Percentiles rank a stretch among this genome's conserved stretches.
Evolutionary conservation across 2,888 invertebrate species (phyloP).

Genomic region (Xanthorhoe spadicearia): DNA sequence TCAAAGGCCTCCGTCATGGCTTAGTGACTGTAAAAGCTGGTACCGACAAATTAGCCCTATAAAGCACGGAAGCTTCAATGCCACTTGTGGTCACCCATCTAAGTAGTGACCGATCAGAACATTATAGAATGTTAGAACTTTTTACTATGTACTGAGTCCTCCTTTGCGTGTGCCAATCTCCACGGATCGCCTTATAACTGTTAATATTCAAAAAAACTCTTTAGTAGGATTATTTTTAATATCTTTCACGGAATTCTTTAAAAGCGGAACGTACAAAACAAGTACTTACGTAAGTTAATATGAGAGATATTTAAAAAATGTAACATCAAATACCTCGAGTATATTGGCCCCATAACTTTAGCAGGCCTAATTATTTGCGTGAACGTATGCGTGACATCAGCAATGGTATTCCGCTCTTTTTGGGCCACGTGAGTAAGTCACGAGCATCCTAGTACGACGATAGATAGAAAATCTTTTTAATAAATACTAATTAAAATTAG

Average conservation of each 20-base stretch:
- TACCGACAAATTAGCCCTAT: too few species aligned
- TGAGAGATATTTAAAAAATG: neutral
- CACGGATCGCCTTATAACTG: too few species aligned
- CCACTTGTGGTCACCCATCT: too few species aligned
- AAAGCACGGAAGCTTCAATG: too few species aligned
- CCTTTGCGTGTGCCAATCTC: too few species aligned
- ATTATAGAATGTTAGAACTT: too few species aligned
- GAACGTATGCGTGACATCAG: slow-evolving; percentile 12
- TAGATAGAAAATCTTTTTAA: too few species aligned
- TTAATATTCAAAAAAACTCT: neutral
- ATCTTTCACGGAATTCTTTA: neutral
- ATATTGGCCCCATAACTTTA: slow-evolving; percentile 7
- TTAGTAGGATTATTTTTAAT: neutral
- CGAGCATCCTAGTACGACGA: neutral
- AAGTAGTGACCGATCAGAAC: too few species aligned
- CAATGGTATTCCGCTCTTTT: neutral
- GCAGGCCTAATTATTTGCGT: slow-evolving; percentile 4
- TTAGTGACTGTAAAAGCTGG: too few species aligned
- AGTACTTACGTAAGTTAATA: neutral
- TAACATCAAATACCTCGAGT: neutral
- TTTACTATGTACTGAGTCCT: too few species aligned
- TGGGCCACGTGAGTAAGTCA: neutral
- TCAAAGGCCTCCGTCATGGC: too few species aligned
- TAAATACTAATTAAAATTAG: too few species aligned
- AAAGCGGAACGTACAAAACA: neutral